phyloP scores from a whole-genome alignment of 92 coral and sea anemone species.

The Siderastrea radians region DNA sequence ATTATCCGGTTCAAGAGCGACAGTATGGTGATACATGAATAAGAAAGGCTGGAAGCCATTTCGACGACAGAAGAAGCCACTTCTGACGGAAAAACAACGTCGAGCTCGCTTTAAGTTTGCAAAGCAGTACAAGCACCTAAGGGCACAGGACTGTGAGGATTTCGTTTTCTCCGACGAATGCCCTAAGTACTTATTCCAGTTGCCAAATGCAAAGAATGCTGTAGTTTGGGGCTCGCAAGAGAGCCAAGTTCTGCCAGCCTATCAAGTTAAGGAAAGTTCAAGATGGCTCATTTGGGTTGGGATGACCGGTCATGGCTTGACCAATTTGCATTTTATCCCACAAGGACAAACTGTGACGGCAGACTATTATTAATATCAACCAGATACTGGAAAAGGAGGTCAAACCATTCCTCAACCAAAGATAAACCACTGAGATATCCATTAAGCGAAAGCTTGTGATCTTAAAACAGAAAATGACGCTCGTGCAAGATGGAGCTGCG shows the following conservation, averaged over 20 bases:
- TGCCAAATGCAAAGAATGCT: slow-evolving; percentile 3
- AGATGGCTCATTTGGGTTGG: slow-evolving; percentile 9
- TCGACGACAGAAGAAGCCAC: slow-evolving; percentile 1
- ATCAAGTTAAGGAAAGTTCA: neutral
- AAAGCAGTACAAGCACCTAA: too few species aligned
- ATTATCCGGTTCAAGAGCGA: neutral
- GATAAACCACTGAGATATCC: slow-evolving; percentile 33
- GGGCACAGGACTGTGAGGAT: too few species aligned
- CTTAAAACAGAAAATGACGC: too few species aligned
- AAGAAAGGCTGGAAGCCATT: slow-evolving; percentile 17
- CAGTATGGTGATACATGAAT: slow-evolving; percentile 1
- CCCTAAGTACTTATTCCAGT: neutral
- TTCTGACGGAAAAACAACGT: neutral
- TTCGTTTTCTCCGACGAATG: too few species aligned
- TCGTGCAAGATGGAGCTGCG: too few species aligned
- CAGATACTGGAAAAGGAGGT: slow-evolving; percentile 10
- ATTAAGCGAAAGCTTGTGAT: slow-evolving; percentile 41
- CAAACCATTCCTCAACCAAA: slow-evolving; percentile 19
- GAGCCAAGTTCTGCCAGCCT: slow-evolving; percentile 9
- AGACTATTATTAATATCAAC: slow-evolving; percentile 6
- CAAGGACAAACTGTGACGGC: slow-evolving; percentile 23
- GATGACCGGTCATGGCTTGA: slow-evolving; percentile 1
- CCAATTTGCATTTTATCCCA: slow-evolving; percentile 12
- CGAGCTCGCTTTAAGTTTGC: neutral
- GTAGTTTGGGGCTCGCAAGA: slow-evolving; percentile 15